phyloP scores from a whole-genome alignment of 2,888 invertebrate genomes.

The Eilema griseolum region DNA sequence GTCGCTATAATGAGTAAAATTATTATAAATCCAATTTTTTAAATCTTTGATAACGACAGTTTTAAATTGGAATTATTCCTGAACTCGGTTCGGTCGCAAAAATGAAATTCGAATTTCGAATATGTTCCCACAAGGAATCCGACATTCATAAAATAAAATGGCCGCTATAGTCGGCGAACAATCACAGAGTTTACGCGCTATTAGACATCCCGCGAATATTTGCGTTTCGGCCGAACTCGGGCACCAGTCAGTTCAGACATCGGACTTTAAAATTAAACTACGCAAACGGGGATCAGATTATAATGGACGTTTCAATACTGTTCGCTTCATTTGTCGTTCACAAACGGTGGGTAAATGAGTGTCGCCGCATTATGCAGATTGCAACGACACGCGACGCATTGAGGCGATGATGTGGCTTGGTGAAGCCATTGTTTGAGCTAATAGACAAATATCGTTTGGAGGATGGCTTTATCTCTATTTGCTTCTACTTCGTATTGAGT shows the following conservation, averaged over 20 bases:
- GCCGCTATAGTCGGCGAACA: conserved; percentile 63
- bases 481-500: conserved; percentile 8
- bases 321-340: conserved; percentile 79
- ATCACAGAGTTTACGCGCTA: conserved; percentile 75
- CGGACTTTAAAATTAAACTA: conserved; percentile 31
- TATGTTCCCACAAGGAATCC: conserved; percentile 49
- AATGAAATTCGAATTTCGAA: conserved; percentile 36
- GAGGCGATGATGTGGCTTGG: conserved; percentile 51
- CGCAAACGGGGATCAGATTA: conserved; percentile 52
- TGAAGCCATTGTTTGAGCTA: conserved; percentile 61
- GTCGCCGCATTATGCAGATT: conserved; percentile 78
- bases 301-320: conserved; percentile 60
- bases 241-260: conserved; percentile 53
- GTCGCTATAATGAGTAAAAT: neutral
- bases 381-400: conserved; percentile 66
- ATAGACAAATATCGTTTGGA: conserved; percentile 60
- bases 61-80: conserved; percentile 17
- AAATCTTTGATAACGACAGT: conserved; percentile 1
- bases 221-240: conserved; percentile 59
- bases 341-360: conserved; percentile 79
- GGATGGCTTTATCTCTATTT: conserved; percentile 3
- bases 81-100: conserved; percentile 25
- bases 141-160: conserved; percentile 65
- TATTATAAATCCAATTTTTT: neutral
- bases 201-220: conserved; percentile 70